Evolutionary conservation across 2,113 vertebrate species (phyloP), one percentile per base, ranked within the genome.

Genomic region (Labeo rohita): DNA sequence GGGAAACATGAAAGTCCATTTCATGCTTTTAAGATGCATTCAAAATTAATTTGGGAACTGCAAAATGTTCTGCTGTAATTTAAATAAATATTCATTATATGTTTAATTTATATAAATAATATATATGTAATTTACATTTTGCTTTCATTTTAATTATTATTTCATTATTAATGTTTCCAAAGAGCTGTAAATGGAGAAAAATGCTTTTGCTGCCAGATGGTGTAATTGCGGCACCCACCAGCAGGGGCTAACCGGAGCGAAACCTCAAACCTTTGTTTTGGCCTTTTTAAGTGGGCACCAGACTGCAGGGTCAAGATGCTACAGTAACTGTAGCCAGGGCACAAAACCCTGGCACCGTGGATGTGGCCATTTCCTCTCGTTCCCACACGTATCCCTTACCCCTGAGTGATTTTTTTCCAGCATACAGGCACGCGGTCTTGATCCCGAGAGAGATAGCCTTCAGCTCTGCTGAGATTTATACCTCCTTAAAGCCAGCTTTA

Each of bases 401-500:
- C 39, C 90, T 91, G 87, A 86, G 80, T 89, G 86, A 89, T 89
- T 77, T 77, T 28, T 28, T 85, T 85, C 11, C 61, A 68, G 45
- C 34, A 70, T 13, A 85, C 34, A 52, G 76, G 21, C 76, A 74
- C 81, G 18, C 21, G 13, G 23, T 45, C 45, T 8, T 39, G 86
- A 79, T 81, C 84, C 79, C 73, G 34, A 86, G 80, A 84, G 75
- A 81, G 84, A 80, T 45, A 74, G n/a, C 68, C 72, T 36, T 59
- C 45, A 49, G 65, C 10, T 73, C 23, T n/a, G 36, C n/a, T 56
- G 65, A 56, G 84, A 90, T 89, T 89, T 92, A 83, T 89, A 76
- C 80, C 56, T 86, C 83, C 87, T 81, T 89, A 87, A 90, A 68
- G 87, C 86, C 77, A 89, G 90, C 87, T 90, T 85, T 92, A 88